Percentiles rank a stretch among this genome's conserved stretches.
phyloP scores from a whole-genome alignment of 2,113 vertebrate genomes.

The Grallaria varia region DNA sequence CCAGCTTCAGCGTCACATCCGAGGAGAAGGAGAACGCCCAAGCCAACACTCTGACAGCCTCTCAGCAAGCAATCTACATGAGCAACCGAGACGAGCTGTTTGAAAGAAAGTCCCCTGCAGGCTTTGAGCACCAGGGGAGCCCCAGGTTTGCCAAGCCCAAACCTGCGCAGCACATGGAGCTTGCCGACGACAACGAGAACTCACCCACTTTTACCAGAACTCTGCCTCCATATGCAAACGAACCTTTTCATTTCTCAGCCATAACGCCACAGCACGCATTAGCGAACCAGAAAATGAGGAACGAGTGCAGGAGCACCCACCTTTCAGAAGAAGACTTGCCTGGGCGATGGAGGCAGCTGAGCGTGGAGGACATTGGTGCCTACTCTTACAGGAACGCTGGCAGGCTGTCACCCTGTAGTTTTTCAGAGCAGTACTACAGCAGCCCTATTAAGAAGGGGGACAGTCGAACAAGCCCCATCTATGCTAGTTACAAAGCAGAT shows the following conservation, averaged over 20 bases:
- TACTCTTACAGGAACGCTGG: slow-evolving; percentile 81
- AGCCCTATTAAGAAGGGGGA: slow-evolving; percentile 76
- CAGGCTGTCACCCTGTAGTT: slow-evolving; percentile 83
- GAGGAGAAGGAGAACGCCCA: slow-evolving; percentile 87
- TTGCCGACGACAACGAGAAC: slow-evolving; percentile 74
- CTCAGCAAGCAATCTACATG: slow-evolving; percentile 88
- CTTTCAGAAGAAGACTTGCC: slow-evolving; percentile 80
- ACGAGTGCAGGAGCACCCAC: slow-evolving; percentile 80
- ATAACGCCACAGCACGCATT: slow-evolving; percentile 81
- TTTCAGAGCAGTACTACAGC: slow-evolving; percentile 86
- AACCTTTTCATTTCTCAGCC: slow-evolving; percentile 84
- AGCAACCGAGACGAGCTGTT: slow-evolving; percentile 84
- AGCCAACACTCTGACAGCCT: slow-evolving; percentile 85
- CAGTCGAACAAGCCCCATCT: slow-evolving; percentile 82
- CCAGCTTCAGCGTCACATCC: slow-evolving; percentile 89
- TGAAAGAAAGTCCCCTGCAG: slow-evolving; percentile 76
- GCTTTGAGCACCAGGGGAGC: slow-evolving; percentile 79
- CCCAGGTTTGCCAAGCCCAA: slow-evolving; percentile 80
- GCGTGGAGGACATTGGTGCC: slow-evolving; percentile 87
- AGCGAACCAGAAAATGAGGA: slow-evolving; percentile 80
- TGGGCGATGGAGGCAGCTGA: slow-evolving; percentile 86
- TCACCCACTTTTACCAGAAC: slow-evolving; percentile 81
- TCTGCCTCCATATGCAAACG: slow-evolving; percentile 81
- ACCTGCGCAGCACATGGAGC: slow-evolving; percentile 81
- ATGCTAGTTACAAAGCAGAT: slow-evolving; percentile 79